A percentile compares a stretch with the other conserved stretches of the same genome.
Evolutionary conservation across 2,797 vertebrate genomes (phyloP).

Genomic region (Aeoliscus strigatus): DNA sequence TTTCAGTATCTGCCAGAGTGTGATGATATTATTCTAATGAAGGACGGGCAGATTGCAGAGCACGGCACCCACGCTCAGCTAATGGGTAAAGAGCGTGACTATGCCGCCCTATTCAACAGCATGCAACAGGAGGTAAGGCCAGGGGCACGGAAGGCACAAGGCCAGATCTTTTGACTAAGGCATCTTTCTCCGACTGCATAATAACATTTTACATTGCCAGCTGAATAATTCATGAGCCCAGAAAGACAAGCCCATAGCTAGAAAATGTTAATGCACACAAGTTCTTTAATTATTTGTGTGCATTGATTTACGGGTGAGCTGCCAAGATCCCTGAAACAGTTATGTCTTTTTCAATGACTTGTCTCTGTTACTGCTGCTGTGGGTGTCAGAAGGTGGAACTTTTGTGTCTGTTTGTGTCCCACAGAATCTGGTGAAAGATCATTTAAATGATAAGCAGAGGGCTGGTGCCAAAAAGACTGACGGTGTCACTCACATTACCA

Average conservation of each 20-base stretch:
- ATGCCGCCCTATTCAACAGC: slow-evolving; percentile 74
- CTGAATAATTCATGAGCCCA: slow-evolving; percentile 68
- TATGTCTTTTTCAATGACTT: slow-evolving; percentile 53
- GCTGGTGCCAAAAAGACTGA: slow-evolving; percentile 28
- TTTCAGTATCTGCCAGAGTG: slow-evolving; percentile 81
- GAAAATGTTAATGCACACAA: slow-evolving; percentile 66
- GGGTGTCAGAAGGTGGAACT: slow-evolving; percentile 6
- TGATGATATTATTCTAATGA: slow-evolving; percentile 80
- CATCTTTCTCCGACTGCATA: slow-evolving; percentile 42
- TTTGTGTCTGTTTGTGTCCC: slow-evolving; percentile 5
- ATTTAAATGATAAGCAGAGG: slow-evolving; percentile 68
- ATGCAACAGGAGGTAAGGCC: slow-evolving; percentile 76
- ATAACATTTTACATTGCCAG: slow-evolving; percentile 45
- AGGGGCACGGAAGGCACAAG: slow-evolving; percentile 21
- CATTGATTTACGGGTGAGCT: slow-evolving; percentile 62
- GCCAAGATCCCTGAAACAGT: slow-evolving; percentile 51
- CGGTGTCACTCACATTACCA: slow-evolving; percentile 16
- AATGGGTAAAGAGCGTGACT: slow-evolving; percentile 72
- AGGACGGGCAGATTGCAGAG: slow-evolving; percentile 80
- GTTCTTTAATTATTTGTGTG: slow-evolving; percentile 62
- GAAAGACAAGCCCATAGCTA: slow-evolving; percentile 33
- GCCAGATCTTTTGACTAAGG: slow-evolving; percentile 42
- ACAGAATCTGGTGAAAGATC: slow-evolving; percentile 73
- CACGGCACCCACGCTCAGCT: slow-evolving; percentile 78
- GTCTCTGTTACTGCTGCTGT: slow-evolving; percentile 27